phyloP scores from a whole-genome alignment of 2,797 vertebrate genomes.

The Danio albolineatus region DNA sequence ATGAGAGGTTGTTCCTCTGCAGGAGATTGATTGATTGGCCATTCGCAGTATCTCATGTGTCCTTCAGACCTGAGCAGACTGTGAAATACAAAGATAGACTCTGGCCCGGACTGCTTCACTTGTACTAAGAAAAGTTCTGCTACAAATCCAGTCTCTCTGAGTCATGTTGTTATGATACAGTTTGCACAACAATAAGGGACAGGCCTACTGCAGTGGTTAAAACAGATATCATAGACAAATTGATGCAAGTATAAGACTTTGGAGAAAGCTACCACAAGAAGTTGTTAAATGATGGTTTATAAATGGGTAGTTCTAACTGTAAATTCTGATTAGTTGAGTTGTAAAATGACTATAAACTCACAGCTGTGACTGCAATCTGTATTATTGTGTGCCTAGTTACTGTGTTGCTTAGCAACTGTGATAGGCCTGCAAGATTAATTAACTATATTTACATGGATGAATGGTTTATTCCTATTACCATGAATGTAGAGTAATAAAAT shows the following conservation, averaged over 20 bases:
- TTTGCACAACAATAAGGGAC: neutral
- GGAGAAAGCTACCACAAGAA: neutral
- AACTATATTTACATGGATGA: neutral
- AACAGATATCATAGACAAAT: neutral
- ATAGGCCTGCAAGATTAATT: neutral
- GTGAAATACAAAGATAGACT: slow-evolving; percentile 61
- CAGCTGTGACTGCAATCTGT: slow-evolving; percentile 1
- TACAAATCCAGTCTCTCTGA: neutral
- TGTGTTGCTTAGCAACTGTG: slow-evolving; percentile 15
- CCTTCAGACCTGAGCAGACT: slow-evolving; percentile 69
- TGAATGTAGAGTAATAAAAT: neutral
- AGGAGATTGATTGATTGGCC: slow-evolving; percentile 79
- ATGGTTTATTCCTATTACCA: neutral
- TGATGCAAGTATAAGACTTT: neutral
- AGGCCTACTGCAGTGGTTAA: neutral
- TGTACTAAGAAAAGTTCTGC: neutral
- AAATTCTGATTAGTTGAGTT: slow-evolving; percentile 1
- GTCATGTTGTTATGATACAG: neutral
- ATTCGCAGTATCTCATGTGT: slow-evolving; percentile 69
- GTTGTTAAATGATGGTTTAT: neutral
- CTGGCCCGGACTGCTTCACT: slow-evolving; percentile 59
- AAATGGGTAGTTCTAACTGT: too few relatives aligned
- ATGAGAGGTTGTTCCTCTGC: slow-evolving; percentile 53
- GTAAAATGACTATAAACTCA: slow-evolving; percentile 36
- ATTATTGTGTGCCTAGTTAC: neutral